Conservation (phyloP, 2,113 vertebrate genomes). For the Cebidichthys violaceus region DNA sequence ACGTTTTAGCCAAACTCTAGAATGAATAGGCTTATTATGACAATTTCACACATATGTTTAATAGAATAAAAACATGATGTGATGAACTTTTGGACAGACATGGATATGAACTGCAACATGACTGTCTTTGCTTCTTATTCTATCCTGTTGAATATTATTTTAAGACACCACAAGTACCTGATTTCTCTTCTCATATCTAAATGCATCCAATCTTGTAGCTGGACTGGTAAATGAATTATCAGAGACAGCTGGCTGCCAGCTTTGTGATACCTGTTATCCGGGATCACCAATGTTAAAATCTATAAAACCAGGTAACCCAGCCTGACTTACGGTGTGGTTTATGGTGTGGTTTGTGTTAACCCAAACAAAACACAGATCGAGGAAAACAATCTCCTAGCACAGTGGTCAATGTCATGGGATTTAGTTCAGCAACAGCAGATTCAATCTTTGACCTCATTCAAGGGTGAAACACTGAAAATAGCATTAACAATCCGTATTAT, state of each 20-base stretch:
- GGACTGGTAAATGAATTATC: neutral
- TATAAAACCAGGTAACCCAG: no score
- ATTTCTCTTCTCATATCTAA: neutral
- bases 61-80: no score
- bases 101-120: no score
- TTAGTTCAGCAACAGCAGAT: neutral
- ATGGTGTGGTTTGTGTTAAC: neutral
- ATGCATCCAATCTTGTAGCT: neutral
- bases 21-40: no score
- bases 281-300: neutral
- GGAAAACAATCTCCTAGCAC: neutral
- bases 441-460: neutral
- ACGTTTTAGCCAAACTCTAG: neutral
- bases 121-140: neutral
- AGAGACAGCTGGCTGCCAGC: neutral
- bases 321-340: no score
- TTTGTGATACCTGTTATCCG: neutral
- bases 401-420: neutral
- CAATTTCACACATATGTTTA: no score
- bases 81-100: no score
- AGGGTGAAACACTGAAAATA: neutral
- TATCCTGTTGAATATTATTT: neutral
- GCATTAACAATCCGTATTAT: neutral
- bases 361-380: neutral
- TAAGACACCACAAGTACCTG: neutral